These are phyloP conservation scores for Zosterops japonicus DNA, from an alignment of 2,113 vertebrate species.

Conservation along the genomic window DNA sequence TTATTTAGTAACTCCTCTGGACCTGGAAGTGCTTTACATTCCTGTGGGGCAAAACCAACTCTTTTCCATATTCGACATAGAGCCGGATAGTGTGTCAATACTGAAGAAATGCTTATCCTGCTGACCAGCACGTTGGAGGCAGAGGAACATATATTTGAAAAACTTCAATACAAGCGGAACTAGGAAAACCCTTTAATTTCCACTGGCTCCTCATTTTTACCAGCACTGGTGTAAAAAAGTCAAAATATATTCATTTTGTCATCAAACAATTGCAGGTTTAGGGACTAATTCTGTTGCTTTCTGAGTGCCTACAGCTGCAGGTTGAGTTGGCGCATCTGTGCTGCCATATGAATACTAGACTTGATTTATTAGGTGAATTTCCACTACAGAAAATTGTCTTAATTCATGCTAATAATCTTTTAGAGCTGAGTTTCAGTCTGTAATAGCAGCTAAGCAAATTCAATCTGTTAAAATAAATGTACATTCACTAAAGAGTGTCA, in stretches of 20 bases:
- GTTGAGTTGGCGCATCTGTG: background rate
- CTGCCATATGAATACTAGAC: background rate
- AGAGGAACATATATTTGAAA: background rate
- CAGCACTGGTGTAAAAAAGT: background rate
- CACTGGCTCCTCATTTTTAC: background rate
- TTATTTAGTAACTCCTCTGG: background rate
- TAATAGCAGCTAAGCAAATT: conserved; percentile 11
- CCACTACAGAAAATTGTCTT: background rate
- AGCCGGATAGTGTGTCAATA: accelerated
- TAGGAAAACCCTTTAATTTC: background rate
- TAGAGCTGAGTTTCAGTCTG: background rate
- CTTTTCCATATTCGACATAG: background rate
- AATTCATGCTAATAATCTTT: background rate
- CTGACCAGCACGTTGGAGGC: background rate
- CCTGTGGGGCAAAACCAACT: background rate
- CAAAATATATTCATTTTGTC: background rate
- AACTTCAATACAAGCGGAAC: background rate
- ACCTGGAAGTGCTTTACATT: conserved; percentile 32
- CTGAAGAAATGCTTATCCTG: background rate
- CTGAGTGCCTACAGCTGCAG: background rate
- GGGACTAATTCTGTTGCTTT: background rate
- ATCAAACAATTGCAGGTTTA: background rate
- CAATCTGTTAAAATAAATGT: background rate
- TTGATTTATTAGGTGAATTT: conserved; percentile 11
- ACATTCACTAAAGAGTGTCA: background rate